phyloP scores from a whole-genome alignment of 2,888 invertebrate genomes.

The Coremacera marginata region DNA sequence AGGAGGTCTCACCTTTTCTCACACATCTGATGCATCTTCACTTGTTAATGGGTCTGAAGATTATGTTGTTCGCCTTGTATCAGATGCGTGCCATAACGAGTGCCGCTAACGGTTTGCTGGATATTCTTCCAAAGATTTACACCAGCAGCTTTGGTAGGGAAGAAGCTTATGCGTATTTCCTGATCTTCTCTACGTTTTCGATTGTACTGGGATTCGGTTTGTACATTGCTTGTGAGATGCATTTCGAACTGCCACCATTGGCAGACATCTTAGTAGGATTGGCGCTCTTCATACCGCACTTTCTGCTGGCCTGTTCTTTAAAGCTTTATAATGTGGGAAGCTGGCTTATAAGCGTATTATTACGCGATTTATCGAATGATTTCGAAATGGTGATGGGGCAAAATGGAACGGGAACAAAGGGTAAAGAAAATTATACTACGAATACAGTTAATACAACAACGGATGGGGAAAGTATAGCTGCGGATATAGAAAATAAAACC shows the following conservation, averaged over 20 bases:
- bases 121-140: slow-evolving; percentile 29
- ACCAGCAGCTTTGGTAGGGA: slow-evolving; percentile 36
- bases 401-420: neutral
- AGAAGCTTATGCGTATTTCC: slow-evolving; percentile 50
- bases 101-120: slow-evolving; percentile 50
- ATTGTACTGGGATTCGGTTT: slow-evolving; percentile 51
- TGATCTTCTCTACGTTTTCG: slow-evolving; percentile 54
- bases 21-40: slow-evolving; percentile 54
- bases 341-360: slow-evolving; percentile 53
- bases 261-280: slow-evolving; percentile 56
- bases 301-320: slow-evolving; percentile 53
- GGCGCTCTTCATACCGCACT: slow-evolving; percentile 63
- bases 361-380: slow-evolving; percentile 44
- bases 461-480: too few relatives aligned
- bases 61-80: slow-evolving; percentile 53
- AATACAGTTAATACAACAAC: too few relatives aligned
- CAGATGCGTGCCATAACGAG: slow-evolving; percentile 50
- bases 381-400: slow-evolving; percentile 36
- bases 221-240: slow-evolving; percentile 61
- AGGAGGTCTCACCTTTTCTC: slow-evolving; percentile 59
- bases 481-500: too few relatives aligned
- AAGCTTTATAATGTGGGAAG: slow-evolving; percentile 48
- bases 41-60: slow-evolving; percentile 57
- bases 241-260: slow-evolving; percentile 59
- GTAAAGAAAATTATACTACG: neutral